Conservation (phyloP, 2,888 invertebrate genomes). For the Watsonalla cultraria region DNA sequence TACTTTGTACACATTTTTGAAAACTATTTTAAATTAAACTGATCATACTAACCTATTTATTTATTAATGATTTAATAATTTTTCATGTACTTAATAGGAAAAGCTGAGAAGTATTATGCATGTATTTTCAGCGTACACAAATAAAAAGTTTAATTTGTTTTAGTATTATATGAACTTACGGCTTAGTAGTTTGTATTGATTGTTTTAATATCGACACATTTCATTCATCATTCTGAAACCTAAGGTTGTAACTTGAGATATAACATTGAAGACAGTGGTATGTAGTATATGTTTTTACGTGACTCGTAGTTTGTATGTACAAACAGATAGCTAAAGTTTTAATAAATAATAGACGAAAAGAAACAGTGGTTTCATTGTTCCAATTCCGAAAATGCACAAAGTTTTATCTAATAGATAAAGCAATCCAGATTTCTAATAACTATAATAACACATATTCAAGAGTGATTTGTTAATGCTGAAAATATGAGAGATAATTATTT, state of each 20-base stretch:
- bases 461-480: background rate
- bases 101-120: no score
- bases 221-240: conserved; percentile 63
- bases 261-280: conserved; percentile 61
- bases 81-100: no score
- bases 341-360: conserved; percentile 66
- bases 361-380: conserved; percentile 10
- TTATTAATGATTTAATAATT: no score
- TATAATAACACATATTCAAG: no score
- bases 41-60: no score
- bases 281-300: conserved; percentile 75
- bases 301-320: conserved; percentile 72
- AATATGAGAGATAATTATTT: conserved; percentile 9
- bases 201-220: conserved; percentile 33
- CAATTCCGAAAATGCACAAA: background rate
- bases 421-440: no score
- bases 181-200: conserved; percentile 27
- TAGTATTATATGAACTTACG: conserved; percentile 16
- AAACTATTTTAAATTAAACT: no score
- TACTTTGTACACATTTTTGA: no score
- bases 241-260: conserved; percentile 76
- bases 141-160: background rate
- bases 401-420: no score
- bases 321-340: conserved; percentile 66
- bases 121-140: background rate